Conservation (phyloP, 2,888 invertebrate genomes). For the Cantharis rufa region DNA sequence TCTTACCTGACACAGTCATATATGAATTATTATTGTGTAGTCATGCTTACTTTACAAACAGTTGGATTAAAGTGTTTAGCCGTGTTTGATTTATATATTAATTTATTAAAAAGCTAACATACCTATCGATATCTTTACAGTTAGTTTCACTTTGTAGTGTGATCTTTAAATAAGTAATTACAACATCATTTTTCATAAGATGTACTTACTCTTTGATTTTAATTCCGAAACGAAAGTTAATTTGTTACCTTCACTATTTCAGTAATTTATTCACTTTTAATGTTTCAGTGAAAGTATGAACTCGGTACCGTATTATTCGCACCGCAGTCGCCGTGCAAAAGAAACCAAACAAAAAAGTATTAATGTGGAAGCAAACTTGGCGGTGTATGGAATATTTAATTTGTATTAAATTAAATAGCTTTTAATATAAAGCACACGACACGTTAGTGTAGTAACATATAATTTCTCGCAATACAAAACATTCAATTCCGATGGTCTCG, state of each 20-base stretch:
- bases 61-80: conserved; percentile 17
- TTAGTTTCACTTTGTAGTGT: neutral
- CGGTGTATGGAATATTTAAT: neutral
- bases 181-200: neutral
- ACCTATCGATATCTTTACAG: neutral
- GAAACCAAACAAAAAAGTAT: neutral
- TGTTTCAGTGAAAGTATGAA: neutral
- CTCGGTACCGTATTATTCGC: neutral
- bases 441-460: neutral
- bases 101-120: neutral
- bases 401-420: neutral
- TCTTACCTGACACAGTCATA: conserved; percentile 47
- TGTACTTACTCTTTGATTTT: neutral
- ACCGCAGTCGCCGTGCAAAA: neutral
- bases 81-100: conserved; percentile 8
- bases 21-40: conserved; percentile 48
- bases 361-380: no score
- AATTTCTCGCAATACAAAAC: neutral
- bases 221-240: neutral
- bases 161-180: neutral
- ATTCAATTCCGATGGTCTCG: neutral
- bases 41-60: conserved; percentile 40
- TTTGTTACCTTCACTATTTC: neutral
- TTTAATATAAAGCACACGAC: neutral
- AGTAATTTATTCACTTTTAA: neutral